Evolutionary conservation across 2,888 invertebrate species (phyloP), one percentile per base, ranked within the genome.

Genomic region (Stenotaenia linearis): DNA sequence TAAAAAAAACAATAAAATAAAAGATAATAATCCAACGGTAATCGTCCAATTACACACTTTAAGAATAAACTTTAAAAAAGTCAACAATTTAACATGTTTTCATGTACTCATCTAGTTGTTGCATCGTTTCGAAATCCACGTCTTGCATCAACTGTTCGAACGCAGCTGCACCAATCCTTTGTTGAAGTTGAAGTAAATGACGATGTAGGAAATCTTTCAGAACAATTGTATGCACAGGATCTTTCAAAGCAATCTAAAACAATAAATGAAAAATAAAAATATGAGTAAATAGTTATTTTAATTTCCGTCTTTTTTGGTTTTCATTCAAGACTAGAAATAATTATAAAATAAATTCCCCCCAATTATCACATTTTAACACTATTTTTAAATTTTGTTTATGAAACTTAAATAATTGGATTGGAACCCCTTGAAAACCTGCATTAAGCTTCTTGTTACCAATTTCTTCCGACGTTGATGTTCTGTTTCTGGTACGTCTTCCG

Each of bases 171-270:
- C 95, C 95, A n/a, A 94, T 87, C 85, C 92, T 91, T 80, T 89
- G 89, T 84, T 92, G 91, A 81, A 96, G 87, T 21, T 91, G 90
- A 82, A 89, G 89, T 82, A 94, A 86, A 91, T 94, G 88, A 18
- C 84, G 83, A 25, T 85, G 83, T 45, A 88, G 84, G 82, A 85
- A 86, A 37, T 85, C 85, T 81, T 86, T 85, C 79, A 96, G 88
- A 80, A 92, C 92, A 69, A 94, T 90, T 79, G 90, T 91, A 85
- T 93, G 92, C 23, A 96, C 92, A 37, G 94, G 94, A 88, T 97
- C 96, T 79, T 89, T 88, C 76, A 90, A 88, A 10, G 69, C 69
- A 25, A 69, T 23, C 78, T 91, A 89, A 40, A 93, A 88, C 84
- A 90, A 89, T 84, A 90, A 91, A 69, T 6, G 79, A 25, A 78